A percentile compares a stretch with the other conserved stretches of the same genome.
These are phyloP conservation scores for Anneissia japonica DNA, from an alignment of 35 echinoderm and acorn worm species.

Conservation along the genomic window DNA sequence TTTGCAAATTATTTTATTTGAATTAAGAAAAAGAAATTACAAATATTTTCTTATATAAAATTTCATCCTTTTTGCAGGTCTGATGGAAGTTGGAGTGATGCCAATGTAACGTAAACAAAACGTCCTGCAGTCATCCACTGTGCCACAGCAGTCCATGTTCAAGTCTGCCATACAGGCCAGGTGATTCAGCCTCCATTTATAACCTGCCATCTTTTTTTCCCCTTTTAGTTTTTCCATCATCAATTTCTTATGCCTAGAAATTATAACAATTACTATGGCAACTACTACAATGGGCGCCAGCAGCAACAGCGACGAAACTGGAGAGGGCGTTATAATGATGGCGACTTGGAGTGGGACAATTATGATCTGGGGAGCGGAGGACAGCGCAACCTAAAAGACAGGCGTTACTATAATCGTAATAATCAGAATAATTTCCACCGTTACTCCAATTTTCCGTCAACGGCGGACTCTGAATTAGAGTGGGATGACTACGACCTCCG, in stretches of 20 bases:
- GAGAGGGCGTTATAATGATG: slow-evolving; percentile 17
- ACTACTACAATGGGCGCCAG: neutral
- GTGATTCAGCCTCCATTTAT: neutral
- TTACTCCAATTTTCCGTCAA: slow-evolving; percentile 21
- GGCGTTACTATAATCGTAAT: neutral
- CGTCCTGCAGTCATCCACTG: neutral
- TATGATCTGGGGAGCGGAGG: slow-evolving; percentile 74
- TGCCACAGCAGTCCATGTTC: neutral
- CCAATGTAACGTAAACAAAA: neutral
- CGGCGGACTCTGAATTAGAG: slow-evolving; percentile 77
- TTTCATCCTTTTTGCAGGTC: neutral
- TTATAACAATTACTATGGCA: neutral
- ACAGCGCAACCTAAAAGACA: slow-evolving; percentile 15
- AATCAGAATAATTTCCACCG: neutral
- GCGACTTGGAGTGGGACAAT: slow-evolving; percentile 98
- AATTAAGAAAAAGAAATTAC: too few relatives aligned
- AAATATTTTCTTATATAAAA: too few relatives aligned
- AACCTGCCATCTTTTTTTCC: neutral
- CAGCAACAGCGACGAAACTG: neutral
- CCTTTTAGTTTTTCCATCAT: neutral
- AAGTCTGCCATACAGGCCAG: neutral
- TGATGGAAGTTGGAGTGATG: neutral
- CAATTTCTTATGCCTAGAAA: neutral
- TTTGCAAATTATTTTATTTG: too few relatives aligned
- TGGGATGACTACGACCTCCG: slow-evolving; percentile 98